phyloP scores from a whole-genome alignment of 1,140 invertebrate genomes.

The Drosophila aff. region DNA sequence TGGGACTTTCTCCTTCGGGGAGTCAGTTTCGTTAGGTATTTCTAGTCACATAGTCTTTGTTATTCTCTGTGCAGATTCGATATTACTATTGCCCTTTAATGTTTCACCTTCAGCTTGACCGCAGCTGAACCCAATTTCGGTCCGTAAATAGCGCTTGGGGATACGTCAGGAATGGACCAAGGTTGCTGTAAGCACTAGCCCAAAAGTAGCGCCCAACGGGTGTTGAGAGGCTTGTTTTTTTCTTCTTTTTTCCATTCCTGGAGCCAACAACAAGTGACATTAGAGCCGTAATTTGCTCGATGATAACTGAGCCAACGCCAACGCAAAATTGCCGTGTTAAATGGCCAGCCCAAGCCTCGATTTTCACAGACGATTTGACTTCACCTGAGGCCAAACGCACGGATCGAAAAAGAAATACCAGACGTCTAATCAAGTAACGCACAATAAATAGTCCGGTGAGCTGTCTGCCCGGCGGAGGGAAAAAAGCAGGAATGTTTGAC shows the following conservation, averaged over 20 bases:
- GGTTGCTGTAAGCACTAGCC: constrained; percentile 3
- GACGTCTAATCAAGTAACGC: constrained; percentile 80
- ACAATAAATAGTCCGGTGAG: constrained; percentile 65
- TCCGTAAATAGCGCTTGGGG: constrained; percentile 2
- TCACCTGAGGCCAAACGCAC: constrained; percentile 58
- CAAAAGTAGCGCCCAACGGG: constrained; percentile 11
- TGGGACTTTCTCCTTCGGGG: not conserved
- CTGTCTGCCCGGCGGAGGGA: constrained; percentile 15
- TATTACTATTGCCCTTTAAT: constrained; percentile 6
- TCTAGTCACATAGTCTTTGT: not conserved
- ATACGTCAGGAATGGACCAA: not conserved
- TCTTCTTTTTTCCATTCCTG: not conserved
- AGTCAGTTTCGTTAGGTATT: not conserved
- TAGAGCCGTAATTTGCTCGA: constrained; percentile 53
- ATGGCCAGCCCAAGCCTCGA: constrained; percentile 46
- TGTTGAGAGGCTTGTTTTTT: constrained; percentile 42
- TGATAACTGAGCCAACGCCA: constrained; percentile 51
- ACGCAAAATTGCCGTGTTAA: constrained; percentile 55
- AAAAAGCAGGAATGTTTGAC: constrained; percentile 57
- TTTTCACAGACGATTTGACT: constrained; percentile 73
- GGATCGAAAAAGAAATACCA: constrained; percentile 57
- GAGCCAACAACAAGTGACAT: constrained; percentile 60
- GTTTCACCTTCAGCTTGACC: constrained; percentile 42
- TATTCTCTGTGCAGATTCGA: not conserved
- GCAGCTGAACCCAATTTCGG: constrained; percentile 23